Evolutionary conservation across 2,113 vertebrate genomes (phyloP), one percentile per base, ranked within the genome.

Genomic region (Thryonomys swinderianus): DNA sequence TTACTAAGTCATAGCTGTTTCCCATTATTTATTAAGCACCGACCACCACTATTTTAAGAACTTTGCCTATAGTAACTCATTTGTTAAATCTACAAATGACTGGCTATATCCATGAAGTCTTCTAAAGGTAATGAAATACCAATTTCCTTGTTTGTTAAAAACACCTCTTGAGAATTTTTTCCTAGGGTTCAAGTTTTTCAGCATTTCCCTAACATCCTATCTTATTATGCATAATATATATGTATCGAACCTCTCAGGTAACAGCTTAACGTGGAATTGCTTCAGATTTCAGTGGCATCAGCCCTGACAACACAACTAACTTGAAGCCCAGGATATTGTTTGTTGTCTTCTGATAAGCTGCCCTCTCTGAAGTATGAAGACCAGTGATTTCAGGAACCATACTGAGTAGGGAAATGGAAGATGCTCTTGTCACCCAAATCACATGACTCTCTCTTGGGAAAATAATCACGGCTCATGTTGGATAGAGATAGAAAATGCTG

Each of bases 201-300:
- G 9, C 32, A 20, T 62, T 85, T 71, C 76, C 76, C 82, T 57
- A 82, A 48, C 13, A 45, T 30, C 4, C 0, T 88, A 53, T 76
- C 4, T 32, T 53, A 84, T 57, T 51, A 59, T 37, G 23, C 34
- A 45, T 25, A 51, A 57, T 57, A 61, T 20, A 42, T 14, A 66
- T 25, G n/a, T 27, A 30, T 5, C 69, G 37, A 86, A 85, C n/a
- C 59, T 74, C 48, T 87, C 84, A 81, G 67, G 55, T 83, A 11
- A 79, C 32, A 76, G 34, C 64, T 82, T 71, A 93, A 34, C 34
- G 76, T 45, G 53, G 45, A 80, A 73, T 88, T 71, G 45, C 34
- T 78, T 97, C 93, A 81, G 57, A 84, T 81, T 94, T 90, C 69
- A 64, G 51, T 92, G 88, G 40, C 88, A 92, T 90, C 80, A 81